Conservation (phyloP, 2,113 vertebrate species). For the Grus americana region DNA sequence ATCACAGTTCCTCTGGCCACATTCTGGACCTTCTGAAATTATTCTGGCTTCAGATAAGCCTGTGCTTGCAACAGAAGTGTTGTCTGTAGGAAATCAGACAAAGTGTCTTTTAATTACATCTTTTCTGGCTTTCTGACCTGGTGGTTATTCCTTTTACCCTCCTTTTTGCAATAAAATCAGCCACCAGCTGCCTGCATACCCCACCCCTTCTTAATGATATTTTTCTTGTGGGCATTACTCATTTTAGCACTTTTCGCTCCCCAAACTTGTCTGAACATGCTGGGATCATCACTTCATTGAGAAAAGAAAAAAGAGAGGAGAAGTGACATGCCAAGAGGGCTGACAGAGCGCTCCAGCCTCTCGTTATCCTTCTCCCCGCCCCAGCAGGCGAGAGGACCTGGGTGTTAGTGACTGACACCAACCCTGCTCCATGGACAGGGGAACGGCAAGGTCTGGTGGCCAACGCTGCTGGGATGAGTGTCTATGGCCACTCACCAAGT, state of each 20-base stretch:
- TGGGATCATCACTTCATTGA: not conserved
- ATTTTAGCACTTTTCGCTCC: not conserved
- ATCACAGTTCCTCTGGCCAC: not conserved
- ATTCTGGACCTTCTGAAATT: not conserved
- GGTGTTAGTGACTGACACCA: not conserved
- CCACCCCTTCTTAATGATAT: not conserved
- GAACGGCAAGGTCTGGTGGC: rapidly evolving
- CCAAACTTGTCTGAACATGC: not conserved
- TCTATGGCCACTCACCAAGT: slow-evolving; percentile 71
- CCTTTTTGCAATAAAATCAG: not conserved
- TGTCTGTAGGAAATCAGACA: not conserved
- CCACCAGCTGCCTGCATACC: not conserved
- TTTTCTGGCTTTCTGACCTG: not conserved
- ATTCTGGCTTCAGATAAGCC: not conserved
- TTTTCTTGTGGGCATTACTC: not conserved
- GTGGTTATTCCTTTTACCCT: not conserved
- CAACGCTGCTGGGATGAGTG: not conserved
- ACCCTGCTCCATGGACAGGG: not conserved
- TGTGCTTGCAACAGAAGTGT: rapidly evolving
- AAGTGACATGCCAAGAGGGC: not conserved
- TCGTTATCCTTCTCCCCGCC: not conserved
- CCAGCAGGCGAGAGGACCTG: not conserved
- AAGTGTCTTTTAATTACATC: not conserved
- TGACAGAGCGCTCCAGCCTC: not conserved
- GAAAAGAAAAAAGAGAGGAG: not conserved